A percentile compares a stretch with the other conserved stretches of the same genome.
Evolutionary conservation across 2,888 invertebrate genomes (phyloP).

Genomic region (Venusia cambrica): DNA sequence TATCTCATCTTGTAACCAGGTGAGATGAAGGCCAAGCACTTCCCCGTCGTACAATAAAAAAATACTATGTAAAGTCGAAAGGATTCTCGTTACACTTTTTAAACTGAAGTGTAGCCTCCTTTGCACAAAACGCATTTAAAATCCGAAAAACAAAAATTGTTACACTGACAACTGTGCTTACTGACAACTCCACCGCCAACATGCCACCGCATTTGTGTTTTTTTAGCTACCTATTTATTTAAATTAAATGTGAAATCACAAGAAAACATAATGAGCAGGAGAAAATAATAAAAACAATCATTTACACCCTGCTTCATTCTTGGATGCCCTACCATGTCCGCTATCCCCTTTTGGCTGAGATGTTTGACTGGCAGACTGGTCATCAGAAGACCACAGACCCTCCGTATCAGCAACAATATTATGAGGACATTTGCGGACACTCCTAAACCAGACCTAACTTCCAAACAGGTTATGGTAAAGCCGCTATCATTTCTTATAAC

Average conservation of each 20-base stretch:
- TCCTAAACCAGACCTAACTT: conserved; percentile 41
- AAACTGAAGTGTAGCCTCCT: background rate
- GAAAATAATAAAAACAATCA: conserved; percentile 29
- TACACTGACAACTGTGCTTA: too few relatives aligned
- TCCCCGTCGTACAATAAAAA: too few relatives aligned
- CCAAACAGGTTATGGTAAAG: conserved; percentile 49
- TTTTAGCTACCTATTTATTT: conserved; percentile 31
- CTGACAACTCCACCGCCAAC: conserved; percentile 45
- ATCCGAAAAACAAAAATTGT: conserved; percentile 33
- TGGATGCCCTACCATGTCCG: conserved; percentile 50
- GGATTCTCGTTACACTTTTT: conserved; percentile 3
- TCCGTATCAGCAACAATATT: conserved; percentile 28
- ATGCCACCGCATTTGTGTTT: conserved; percentile 40
- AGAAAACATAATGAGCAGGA: conserved; percentile 41
- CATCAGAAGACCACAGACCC: conserved; percentile 30
- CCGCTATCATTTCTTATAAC: background rate
- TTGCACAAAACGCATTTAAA: conserved; percentile 31
- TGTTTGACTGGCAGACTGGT: conserved; percentile 33
- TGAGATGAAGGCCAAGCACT: too few relatives aligned
- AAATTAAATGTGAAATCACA: conserved; percentile 36
- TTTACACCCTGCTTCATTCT: conserved; percentile 28
- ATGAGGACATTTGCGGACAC: conserved; percentile 47
- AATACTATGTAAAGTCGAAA: too few relatives aligned
- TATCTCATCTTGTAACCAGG: too few relatives aligned
- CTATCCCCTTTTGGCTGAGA: conserved; percentile 43